Conservation (phyloP, 1,140 invertebrate species). For the Drosophila triauraria region DNA sequence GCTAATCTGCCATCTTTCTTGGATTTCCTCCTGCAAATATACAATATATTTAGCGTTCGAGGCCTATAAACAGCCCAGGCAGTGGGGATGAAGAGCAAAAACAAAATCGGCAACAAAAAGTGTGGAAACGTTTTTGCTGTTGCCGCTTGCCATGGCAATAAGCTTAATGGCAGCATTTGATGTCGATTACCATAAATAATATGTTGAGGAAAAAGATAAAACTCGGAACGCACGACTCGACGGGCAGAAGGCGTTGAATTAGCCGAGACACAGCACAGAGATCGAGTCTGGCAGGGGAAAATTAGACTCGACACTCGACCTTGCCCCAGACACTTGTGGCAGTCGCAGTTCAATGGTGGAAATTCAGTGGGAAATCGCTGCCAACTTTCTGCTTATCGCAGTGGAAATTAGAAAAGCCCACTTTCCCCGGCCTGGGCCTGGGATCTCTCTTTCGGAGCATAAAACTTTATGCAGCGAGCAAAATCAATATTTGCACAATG, state of each 20-base stretch:
- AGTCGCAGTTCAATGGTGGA: slow-evolving; percentile 41
- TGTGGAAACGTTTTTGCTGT: slow-evolving; percentile 52
- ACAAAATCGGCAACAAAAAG: slow-evolving; percentile 29
- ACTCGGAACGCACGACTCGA: slow-evolving; percentile 30
- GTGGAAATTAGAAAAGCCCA: slow-evolving; percentile 58
- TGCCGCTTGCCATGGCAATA: slow-evolving; percentile 73
- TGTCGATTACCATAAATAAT: slow-evolving; percentile 81
- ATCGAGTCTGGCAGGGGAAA: slow-evolving; percentile 4
- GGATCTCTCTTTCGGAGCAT: slow-evolving; percentile 14
- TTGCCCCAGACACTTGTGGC: slow-evolving; percentile 63
- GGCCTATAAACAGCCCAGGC: slow-evolving; percentile 40
- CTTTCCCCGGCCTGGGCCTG: slow-evolving; percentile 20
- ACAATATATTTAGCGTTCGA: slow-evolving; percentile 39
- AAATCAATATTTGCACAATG: slow-evolving; percentile 75
- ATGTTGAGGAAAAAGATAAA: slow-evolving; percentile 45
- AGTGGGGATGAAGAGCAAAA: slow-evolving; percentile 14
- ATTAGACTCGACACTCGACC: slow-evolving; percentile 36
- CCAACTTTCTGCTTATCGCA: slow-evolving; percentile 33
- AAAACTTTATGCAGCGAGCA: slow-evolving; percentile 59
- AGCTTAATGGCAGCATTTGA: slow-evolving; percentile 79
- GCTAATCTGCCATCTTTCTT: slow-evolving; percentile 9
- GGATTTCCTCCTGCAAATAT: slow-evolving; percentile 26
- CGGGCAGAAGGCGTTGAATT: slow-evolving; percentile 68
- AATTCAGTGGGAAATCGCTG: slow-evolving; percentile 18
- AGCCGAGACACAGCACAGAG: slow-evolving; percentile 13